Conservation (phyloP, 2,797 vertebrate genomes). For the Phylloscopus collybita region DNA sequence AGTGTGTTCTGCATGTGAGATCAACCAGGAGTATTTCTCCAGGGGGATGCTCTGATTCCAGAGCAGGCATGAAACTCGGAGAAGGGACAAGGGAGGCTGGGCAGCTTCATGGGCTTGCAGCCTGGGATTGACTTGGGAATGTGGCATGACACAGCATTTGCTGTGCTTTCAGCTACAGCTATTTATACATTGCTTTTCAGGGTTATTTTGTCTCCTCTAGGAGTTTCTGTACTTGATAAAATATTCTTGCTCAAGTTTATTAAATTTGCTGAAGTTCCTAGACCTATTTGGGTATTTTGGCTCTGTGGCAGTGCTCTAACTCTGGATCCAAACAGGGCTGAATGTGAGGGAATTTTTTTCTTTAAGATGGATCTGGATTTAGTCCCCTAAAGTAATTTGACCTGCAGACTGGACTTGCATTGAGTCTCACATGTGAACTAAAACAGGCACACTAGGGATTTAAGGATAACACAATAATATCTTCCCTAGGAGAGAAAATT, state of each 20-base stretch:
- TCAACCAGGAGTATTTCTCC: neutral
- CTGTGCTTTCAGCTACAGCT: neutral
- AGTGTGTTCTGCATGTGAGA: neutral
- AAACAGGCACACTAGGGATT: neutral
- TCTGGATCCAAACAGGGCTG: neutral
- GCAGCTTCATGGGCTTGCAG: fast-evolving
- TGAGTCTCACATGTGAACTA: neutral
- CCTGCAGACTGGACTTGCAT: neutral
- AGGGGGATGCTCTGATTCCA: neutral
- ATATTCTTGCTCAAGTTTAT: neutral
- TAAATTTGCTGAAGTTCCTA: neutral
- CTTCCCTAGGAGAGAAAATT: slow-evolving; percentile 1
- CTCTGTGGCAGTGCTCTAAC: neutral
- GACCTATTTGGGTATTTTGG: neutral
- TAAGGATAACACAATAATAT: neutral
- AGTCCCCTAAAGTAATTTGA: neutral
- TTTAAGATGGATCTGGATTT: neutral
- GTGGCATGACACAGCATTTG: slow-evolving; percentile 47
- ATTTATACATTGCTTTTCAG: slow-evolving; percentile 12
- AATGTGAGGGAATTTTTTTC: neutral
- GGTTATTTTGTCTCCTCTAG: neutral
- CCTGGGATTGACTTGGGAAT: neutral
- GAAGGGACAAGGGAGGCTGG: neutral
- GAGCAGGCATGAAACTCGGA: neutral
- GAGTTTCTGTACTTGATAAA: slow-evolving; percentile 7